Evolutionary conservation across 2,113 vertebrate genomes (phyloP), one percentile per base, ranked within the genome.

Genomic region (Gnathonemus longibarbis): DNA sequence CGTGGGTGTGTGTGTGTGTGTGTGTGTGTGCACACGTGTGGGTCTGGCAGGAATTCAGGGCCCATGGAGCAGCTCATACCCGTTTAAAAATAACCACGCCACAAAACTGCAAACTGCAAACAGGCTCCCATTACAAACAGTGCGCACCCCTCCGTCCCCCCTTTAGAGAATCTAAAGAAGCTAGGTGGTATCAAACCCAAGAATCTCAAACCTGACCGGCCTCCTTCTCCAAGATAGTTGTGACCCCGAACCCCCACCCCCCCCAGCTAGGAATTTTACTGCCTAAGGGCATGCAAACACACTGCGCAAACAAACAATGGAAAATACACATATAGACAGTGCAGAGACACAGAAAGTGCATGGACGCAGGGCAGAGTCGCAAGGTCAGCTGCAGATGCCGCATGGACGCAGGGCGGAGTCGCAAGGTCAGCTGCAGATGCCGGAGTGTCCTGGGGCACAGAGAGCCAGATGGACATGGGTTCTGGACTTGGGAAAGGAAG

Each of bases 381-480:
- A 15, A 89, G 35, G 90, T 92, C 91, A 92, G 8, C 42, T 83
- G 86, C 77, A 86, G 35, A 48, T 74, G 56, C 70, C 89, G 1
- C 21, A 62, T 3, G 24, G 56, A n/a, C 7, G 0, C 56, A 62
- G 46, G 17, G 19, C 8, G 74, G 56, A 84, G 91, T 88, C 84
- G 88, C 17, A 15, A 89, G 35, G 90, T 92, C 91, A 92, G 8
- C 42, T 83, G 86, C 77, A 86, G 35, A 48, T 74, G 56, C 70
- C 89, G 0, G 50, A 39, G 31, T 84, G 46, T 88, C 62, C 45
- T 27, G 89, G 52, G 89, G 89, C 52, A 31, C 15, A 5, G 17
- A 6, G 49, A 27, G 88, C 84, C 62, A 21, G 45, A 90, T 31
- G 27, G 88, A 91, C 62, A 31, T 42, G n/a, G 45, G 13, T 52